These are phyloP conservation scores for Heliocidaris erythrogramma DNA, from an alignment of 35 echinoderm and acorn worm species.

Conservation along the genomic window DNA sequence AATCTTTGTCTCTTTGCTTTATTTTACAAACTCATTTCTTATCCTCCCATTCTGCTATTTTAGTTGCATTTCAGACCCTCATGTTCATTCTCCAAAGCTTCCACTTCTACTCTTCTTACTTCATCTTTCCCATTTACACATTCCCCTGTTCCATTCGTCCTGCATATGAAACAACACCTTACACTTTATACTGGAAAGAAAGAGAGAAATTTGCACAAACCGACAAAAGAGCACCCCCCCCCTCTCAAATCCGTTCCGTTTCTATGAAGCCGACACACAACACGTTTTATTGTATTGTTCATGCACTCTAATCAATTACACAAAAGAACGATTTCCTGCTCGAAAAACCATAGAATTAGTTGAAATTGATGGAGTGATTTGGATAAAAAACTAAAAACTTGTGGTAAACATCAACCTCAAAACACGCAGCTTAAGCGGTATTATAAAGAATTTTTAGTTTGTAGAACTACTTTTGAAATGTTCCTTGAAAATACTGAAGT, in stretches of 20 bases:
- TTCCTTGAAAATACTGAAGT: no score
- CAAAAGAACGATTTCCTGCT: constrained; percentile 10
- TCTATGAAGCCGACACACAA: background rate
- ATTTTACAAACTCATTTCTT: background rate
- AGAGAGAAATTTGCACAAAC: background rate
- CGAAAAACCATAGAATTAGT: background rate
- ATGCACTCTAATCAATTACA: constrained; percentile 8
- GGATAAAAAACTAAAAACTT: background rate
- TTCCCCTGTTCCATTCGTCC: background rate
- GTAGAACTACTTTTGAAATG: no score
- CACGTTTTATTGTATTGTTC: background rate
- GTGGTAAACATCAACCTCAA: background rate
- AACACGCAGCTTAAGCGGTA: background rate
- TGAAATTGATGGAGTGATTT: background rate
- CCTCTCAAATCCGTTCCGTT: background rate
- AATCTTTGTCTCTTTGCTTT: background rate
- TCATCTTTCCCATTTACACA: background rate
- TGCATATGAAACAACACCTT: background rate
- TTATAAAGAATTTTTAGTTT: no score
- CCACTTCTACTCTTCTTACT: no score
- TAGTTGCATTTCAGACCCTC: no score
- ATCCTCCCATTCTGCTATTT: no score
- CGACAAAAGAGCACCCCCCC: background rate
- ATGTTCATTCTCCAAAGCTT: no score
- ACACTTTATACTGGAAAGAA: background rate